A percentile compares a stretch with the other conserved stretches of the same genome.
Evolutionary conservation across 2,797 vertebrate species (phyloP).

Genomic region (Acanthopagrus latus): DNA sequence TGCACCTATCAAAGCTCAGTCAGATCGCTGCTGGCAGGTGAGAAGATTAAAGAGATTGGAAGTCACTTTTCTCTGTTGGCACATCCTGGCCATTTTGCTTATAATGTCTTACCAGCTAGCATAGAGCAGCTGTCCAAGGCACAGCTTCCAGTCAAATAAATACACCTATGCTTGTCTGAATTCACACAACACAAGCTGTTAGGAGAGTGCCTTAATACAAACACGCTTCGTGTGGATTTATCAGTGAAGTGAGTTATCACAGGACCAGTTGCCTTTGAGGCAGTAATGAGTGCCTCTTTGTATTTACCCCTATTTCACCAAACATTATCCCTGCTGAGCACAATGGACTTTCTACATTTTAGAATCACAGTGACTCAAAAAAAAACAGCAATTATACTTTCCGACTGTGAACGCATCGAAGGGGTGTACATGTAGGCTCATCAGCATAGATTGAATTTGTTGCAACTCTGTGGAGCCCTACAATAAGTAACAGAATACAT

Average conservation of each 20-base stretch:
- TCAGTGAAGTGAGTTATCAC: not conserved
- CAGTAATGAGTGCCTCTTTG: not conserved
- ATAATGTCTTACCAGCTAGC: slow-evolving; percentile 30
- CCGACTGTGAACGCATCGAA: too few relatives aligned
- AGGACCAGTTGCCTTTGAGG: not conserved
- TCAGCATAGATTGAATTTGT: too few relatives aligned
- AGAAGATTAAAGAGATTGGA: slow-evolving; percentile 59
- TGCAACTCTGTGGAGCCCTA: too few relatives aligned
- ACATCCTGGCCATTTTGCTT: slow-evolving; percentile 33
- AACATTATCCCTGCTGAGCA: not conserved
- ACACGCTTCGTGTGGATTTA: not conserved
- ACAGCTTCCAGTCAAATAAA: slow-evolving; percentile 38
- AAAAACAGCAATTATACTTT: too few relatives aligned
- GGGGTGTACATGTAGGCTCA: too few relatives aligned
- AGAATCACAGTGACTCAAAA: not conserved
- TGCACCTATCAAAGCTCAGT: slow-evolving; percentile 52
- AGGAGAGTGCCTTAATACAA: not conserved
- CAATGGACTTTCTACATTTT: not conserved
- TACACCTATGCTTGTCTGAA: slow-evolving; percentile 14
- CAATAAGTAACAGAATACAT: too few relatives aligned
- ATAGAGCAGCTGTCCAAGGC: slow-evolving; percentile 20
- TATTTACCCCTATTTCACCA: too few relatives aligned
- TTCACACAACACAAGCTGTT: slow-evolving; percentile 6
- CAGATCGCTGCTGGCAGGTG: slow-evolving; percentile 41
- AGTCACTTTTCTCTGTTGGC: slow-evolving; percentile 54